phyloP scores from a whole-genome alignment of 1,140 invertebrate genomes.

The Rhynchophorus ferrugineus region DNA sequence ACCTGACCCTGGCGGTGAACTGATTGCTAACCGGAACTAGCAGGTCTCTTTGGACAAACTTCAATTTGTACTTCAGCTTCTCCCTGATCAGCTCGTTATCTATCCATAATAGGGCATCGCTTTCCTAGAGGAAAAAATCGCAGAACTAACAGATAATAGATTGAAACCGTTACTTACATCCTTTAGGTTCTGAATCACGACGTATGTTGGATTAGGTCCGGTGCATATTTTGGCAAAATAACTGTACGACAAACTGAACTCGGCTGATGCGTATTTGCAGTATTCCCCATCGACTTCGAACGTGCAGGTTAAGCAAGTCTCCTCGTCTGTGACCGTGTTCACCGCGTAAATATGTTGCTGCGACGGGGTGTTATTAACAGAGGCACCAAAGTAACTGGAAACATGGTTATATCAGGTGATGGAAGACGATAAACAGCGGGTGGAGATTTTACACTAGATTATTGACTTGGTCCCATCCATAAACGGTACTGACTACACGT shows the following conservation, averaged over 20 bases:
- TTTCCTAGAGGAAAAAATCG: conserved; percentile 21
- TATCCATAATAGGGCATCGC: conserved; percentile 49
- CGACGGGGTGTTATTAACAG: conserved; percentile 48
- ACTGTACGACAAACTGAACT: conserved; percentile 57
- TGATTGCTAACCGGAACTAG: conserved; percentile 58
- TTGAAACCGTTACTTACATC: too few relatives aligned
- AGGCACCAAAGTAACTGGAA: conserved; percentile 58
- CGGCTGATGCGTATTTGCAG: conserved; percentile 59
- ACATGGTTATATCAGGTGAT: not conserved
- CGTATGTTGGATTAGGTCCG: conserved; percentile 49
- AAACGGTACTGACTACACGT: conserved; percentile 69
- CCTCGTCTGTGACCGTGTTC: conserved; percentile 33
- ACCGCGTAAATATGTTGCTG: conserved; percentile 55
- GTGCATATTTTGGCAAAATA: conserved; percentile 65
- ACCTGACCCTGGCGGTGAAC: conserved; percentile 59
- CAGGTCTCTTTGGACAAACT: conserved; percentile 54
- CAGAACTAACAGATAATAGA: too few relatives aligned
- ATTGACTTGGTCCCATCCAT: conserved; percentile 64
- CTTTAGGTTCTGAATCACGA: conserved; percentile 27
- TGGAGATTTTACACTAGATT: conserved; percentile 55
- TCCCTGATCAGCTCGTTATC: conserved; percentile 52
- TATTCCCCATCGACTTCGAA: conserved; percentile 44
- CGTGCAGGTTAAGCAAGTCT: conserved; percentile 50
- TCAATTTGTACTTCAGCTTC: conserved; percentile 50
- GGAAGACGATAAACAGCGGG: too few relatives aligned